Base-by-base conservation (phyloP, 2,113 vertebrate species). In the Thymallus thymallus region DNA sequence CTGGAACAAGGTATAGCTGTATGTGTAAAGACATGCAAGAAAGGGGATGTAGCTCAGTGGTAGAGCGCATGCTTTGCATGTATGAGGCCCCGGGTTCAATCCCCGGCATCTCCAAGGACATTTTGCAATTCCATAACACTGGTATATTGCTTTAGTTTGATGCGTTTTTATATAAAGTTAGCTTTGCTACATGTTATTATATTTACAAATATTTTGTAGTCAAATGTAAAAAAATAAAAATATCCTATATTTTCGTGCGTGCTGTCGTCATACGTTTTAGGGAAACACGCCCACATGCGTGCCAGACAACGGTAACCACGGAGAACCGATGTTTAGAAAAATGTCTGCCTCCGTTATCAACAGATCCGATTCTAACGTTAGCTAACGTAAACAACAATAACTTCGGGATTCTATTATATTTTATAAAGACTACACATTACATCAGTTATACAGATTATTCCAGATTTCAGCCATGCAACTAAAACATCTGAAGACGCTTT, bases 401-500 rank as follows among this genome's bases (percentile, higher is more conserved):
- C 66, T 3, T 80, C 26, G 77, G 56, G 0, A 35, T 1, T 2
- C 0, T 10, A 2, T 6, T 20, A 35, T 3, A 18, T n/a, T 55
- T 30, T 13, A 7, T 16, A 41, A 51, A 51, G 48, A 18, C 56
- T 60, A 9, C n/a, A 23, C 56, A 60, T 60, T n/a, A 5, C 10
- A 12, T 20, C 4, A 1, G 0, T 7, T 4, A n/a, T 20, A 30
- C 68, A 10, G 29, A 64, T 56, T 26, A 35, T 56, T 66, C 65
- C 18, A 29, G 35, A 41, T 6, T 22, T 14, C 2, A 26, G 69
- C 73, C 41, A 97, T 97, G 96, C 95, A 95, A 71, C 88, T 98
- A 77, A 96, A 95, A 82, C 93, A 97, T 75, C 87, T 97, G 22
- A 95, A 94, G 89, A 97, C 95, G 20, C 89, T 98, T 41, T 86